These are phyloP conservation scores for Chirona hameri DNA, from an alignment of 2,888 invertebrate species.

Conservation along the genomic window DNA sequence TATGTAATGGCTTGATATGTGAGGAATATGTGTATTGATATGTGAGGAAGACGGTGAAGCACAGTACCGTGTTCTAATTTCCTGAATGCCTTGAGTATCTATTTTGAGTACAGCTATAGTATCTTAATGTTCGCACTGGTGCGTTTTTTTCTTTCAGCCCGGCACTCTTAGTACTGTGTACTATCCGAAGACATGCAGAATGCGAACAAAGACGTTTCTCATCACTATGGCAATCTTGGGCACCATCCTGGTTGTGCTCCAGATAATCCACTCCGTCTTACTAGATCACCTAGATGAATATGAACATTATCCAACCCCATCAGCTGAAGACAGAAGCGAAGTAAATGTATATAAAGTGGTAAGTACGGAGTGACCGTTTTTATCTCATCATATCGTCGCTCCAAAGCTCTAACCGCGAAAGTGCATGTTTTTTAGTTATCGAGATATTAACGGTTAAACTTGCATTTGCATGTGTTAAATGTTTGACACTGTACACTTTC, in stretches of 20 bases:
- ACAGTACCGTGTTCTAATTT: no score
- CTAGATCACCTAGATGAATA: not conserved
- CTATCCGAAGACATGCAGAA: not conserved
- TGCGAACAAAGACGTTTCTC: not conserved
- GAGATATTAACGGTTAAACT: no score
- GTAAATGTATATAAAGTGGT: not conserved
- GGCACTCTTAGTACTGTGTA: not conserved
- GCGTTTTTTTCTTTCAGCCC: not conserved
- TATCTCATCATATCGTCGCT: no score
- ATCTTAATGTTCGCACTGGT: no score
- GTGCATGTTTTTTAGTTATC: not conserved
- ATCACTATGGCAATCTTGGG: not conserved
- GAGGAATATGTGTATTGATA: no score
- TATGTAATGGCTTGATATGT: no score
- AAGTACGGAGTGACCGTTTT: not conserved
- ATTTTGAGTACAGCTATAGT: no score
- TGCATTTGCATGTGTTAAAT: not conserved
- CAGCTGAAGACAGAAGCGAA: not conserved
- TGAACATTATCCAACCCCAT: not conserved
- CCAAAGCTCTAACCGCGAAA: not conserved
- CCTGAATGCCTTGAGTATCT: no score
- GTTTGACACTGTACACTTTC: not conserved
- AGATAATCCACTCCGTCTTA: not conserved
- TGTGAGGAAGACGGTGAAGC: no score
- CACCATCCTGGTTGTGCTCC: not conserved